Conservation (phyloP, 2,888 invertebrate species). For the Agrotis ipsilon region DNA sequence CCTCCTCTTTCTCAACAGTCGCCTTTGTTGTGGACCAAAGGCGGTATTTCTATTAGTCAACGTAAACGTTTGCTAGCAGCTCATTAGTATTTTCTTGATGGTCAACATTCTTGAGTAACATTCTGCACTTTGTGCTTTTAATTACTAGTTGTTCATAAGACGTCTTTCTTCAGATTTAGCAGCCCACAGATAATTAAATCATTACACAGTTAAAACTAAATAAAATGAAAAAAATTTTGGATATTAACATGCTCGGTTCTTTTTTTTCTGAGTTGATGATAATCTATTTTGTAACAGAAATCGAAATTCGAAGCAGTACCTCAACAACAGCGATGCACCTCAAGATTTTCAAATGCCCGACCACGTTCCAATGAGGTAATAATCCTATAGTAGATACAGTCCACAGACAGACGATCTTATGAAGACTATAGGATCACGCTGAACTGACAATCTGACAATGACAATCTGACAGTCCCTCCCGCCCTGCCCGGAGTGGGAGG, state of each 20-base stretch:
- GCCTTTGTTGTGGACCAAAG: too few species aligned
- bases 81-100: too few species aligned
- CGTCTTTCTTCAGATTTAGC: background rate
- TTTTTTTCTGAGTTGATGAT: background rate
- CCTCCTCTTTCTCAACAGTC: too few species aligned
- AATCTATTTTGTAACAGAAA: constrained; percentile 50
- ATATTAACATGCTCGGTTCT: background rate
- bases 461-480: too few species aligned
- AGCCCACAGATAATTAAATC: too few species aligned
- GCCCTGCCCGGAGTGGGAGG: too few species aligned
- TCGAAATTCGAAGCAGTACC: constrained; percentile 53
- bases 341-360: constrained; percentile 41
- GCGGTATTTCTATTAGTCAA: too few species aligned
- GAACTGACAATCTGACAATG: too few species aligned
- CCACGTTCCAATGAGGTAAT: constrained; percentile 66
- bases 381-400: background rate
- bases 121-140: background rate
- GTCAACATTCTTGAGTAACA: background rate
- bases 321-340: constrained; percentile 53
- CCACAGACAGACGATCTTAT: too few species aligned
- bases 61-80: too few species aligned
- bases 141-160: background rate
- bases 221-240: background rate
- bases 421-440: too few species aligned
- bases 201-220: background rate